A percentile compares a stretch with the other conserved stretches of the same genome.
phyloP scores from a whole-genome alignment of 2,797 vertebrate genomes.

The Basileuterus tristriatus region DNA sequence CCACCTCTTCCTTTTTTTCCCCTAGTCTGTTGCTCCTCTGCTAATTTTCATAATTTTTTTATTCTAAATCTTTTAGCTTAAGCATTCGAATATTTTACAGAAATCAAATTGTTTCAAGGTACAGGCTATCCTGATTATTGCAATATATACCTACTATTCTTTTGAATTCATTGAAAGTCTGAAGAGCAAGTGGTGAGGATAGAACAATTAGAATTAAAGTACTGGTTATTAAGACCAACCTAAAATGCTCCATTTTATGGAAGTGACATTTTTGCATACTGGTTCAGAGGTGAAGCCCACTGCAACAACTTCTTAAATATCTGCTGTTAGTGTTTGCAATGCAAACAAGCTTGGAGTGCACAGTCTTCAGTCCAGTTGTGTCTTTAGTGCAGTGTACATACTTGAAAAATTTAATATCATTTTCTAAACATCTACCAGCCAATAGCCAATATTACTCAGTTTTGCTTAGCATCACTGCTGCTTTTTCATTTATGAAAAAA shows the following conservation, averaged over 20 bases:
- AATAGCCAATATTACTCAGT: neutral
- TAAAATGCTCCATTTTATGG: neutral
- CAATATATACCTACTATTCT: neutral
- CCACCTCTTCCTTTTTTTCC: neutral
- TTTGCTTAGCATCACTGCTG: conserved; percentile 27
- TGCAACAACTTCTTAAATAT: neutral
- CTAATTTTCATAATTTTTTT: neutral
- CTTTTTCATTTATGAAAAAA: neutral
- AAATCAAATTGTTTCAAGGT: neutral
- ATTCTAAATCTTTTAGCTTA: neutral
- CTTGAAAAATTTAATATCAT: neutral
- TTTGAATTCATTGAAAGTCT: neutral
- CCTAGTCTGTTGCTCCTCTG: neutral
- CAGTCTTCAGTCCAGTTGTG: neutral
- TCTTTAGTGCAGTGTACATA: neutral
- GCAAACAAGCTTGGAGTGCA: neutral
- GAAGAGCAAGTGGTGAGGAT: neutral
- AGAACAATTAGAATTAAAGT: neutral
- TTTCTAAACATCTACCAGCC: neutral
- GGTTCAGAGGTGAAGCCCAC: neutral
- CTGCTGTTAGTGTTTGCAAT: neutral
- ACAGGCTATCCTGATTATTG: neutral
- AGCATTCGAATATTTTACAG: neutral
- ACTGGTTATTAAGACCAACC: neutral
- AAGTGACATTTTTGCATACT: neutral